Evolutionary conservation across 2,888 invertebrate species (phyloP).

Genomic region (Julus scandinavius): DNA sequence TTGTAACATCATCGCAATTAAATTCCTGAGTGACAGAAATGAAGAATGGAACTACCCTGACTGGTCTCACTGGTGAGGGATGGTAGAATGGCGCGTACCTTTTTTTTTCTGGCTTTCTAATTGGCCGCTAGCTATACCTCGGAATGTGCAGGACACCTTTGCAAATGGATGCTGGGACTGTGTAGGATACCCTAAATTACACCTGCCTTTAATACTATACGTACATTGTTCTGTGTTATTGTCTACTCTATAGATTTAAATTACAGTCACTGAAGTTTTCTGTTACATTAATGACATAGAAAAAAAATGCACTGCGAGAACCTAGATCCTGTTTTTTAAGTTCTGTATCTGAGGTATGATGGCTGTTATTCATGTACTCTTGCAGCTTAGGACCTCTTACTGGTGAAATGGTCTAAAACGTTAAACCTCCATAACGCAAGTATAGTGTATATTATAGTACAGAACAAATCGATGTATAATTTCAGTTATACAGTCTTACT

Average conservation of each 20-base stretch:
- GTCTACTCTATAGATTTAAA: not conserved
- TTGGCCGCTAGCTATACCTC: conserved; percentile 3
- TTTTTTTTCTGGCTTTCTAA: not conserved
- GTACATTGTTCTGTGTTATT: not conserved
- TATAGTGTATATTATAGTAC: too few relatives aligned
- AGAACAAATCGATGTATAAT: too few relatives aligned
- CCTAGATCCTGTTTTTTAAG: too few relatives aligned
- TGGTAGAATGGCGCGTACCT: not conserved
- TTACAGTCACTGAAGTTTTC: too few relatives aligned
- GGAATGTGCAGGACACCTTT: conserved; percentile 10
- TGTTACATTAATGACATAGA: too few relatives aligned
- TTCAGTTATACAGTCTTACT: too few relatives aligned
- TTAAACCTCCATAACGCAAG: too few relatives aligned
- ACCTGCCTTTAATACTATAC: not conserved
- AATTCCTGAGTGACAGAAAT: conserved; percentile 56
- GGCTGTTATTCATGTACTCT: too few relatives aligned
- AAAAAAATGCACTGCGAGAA: too few relatives aligned
- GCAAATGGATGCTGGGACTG: not conserved
- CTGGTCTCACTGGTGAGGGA: conserved; percentile 47
- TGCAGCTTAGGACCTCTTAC: too few relatives aligned
- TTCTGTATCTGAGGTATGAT: too few relatives aligned
- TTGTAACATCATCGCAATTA: conserved; percentile 55
- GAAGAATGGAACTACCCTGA: conserved; percentile 51
- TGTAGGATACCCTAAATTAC: conserved; percentile 1
- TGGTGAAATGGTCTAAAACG: too few relatives aligned